These are phyloP conservation scores for Mastigias papua DNA, from an alignment of 30 jellyfish, hydroid and myxozoan genomes.

Conservation along the genomic window DNA sequence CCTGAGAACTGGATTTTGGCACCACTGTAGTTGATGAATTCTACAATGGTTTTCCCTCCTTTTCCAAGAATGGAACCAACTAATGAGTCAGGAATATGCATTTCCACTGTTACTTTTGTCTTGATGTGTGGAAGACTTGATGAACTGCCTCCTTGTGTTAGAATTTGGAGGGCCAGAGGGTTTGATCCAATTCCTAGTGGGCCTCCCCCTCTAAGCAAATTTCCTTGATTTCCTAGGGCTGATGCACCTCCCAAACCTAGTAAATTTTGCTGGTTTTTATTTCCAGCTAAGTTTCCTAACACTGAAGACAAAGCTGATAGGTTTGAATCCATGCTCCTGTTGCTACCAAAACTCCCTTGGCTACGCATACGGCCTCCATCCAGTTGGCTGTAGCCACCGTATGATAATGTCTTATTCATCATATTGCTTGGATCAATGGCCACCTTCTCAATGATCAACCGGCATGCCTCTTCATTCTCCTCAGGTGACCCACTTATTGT, in stretches of 20 bases:
- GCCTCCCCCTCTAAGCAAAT: constrained; percentile 53
- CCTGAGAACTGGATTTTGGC: constrained; percentile 98
- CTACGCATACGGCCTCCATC: constrained; percentile 32
- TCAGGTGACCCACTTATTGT: constrained; percentile 90
- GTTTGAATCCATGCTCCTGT: constrained; percentile 60
- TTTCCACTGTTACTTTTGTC: constrained; percentile 91
- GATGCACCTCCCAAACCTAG: constrained; percentile 72
- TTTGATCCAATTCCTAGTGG: constrained; percentile 49
- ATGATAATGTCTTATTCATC: constrained; percentile 85
- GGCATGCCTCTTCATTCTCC: constrained; percentile 92
- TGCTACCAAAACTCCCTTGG: constrained; percentile 42
- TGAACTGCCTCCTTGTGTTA: constrained; percentile 65
- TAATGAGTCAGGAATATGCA: constrained; percentile 93
- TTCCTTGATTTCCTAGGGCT: constrained; percentile 39
- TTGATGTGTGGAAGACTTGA: constrained; percentile 81
- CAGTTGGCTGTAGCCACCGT: constrained; percentile 41
- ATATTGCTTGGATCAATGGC: constrained; percentile 95
- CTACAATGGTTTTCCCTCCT: constrained; percentile 96
- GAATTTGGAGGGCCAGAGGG: constrained; percentile 60
- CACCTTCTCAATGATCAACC: constrained; percentile 77
- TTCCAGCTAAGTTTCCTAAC: constrained; percentile 83
- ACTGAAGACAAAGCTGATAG: constrained; percentile 81
- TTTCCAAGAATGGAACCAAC: constrained; percentile 98
- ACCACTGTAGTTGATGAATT: constrained; percentile 97
- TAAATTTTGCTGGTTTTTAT: constrained; percentile 63